phyloP scores from a whole-genome alignment of 2,888 invertebrate genomes.

The Parochlus steinenii region DNA sequence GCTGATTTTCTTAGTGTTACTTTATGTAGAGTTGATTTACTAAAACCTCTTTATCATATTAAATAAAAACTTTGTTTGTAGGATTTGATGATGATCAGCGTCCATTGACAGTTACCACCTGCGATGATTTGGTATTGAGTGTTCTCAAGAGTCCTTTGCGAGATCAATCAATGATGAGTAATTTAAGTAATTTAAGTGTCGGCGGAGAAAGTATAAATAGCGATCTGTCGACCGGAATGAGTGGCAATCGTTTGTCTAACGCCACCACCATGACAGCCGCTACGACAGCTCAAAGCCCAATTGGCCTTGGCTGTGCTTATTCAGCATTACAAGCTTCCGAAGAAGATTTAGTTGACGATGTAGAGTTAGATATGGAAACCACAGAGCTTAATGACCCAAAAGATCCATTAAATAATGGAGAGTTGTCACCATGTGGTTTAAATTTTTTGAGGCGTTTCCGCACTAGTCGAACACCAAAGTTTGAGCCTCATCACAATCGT shows the following conservation, averaged over 20 bases:
- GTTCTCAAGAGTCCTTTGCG: slow-evolving; percentile 40
- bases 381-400: slow-evolving; percentile 15
- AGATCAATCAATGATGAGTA: slow-evolving; percentile 14
- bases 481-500: slow-evolving; percentile 40
- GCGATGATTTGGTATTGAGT: slow-evolving; percentile 40
- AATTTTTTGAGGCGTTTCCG: slow-evolving; percentile 36
- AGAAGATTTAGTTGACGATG: slow-evolving; percentile 22
- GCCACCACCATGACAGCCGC: slow-evolving; percentile 6
- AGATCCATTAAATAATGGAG: slow-evolving; percentile 11
- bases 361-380: slow-evolving; percentile 18
- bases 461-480: slow-evolving; percentile 27
- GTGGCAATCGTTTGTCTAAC: slow-evolving; percentile 8
- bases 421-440: slow-evolving; percentile 22
- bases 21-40: too few relatives aligned
- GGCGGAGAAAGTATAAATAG: slow-evolving; percentile 9
- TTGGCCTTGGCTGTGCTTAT: slow-evolving; percentile 17
- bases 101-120: slow-evolving; percentile 16
- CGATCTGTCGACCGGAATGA: slow-evolving; percentile 5
- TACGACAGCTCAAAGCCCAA: slow-evolving; percentile 14
- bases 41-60: slow-evolving; percentile 1
- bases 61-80: slow-evolving; percentile 4
- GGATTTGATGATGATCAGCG: slow-evolving; percentile 15
- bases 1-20: too few relatives aligned
- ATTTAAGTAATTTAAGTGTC: slow-evolving; percentile 8
- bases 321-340: slow-evolving; percentile 18